phyloP scores from a whole-genome alignment of 2,113 vertebrate species.

The Dicrurus megarhynchus region DNA sequence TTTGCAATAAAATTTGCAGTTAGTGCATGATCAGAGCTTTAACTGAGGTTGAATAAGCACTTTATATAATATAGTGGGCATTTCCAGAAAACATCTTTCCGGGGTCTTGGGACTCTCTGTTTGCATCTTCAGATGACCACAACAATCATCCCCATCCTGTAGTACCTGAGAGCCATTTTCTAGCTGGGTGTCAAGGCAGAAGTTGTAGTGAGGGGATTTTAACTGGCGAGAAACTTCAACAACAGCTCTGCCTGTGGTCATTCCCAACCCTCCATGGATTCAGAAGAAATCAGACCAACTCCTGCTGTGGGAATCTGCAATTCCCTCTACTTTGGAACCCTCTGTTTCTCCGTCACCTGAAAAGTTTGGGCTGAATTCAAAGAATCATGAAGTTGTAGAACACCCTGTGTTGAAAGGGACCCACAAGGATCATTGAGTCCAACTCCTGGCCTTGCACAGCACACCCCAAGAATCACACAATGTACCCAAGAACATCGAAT shows the following conservation, averaged over 20 bases:
- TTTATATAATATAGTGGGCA: neutral
- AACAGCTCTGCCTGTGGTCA: neutral
- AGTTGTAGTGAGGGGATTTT: neutral
- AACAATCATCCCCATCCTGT: neutral
- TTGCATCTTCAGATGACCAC: neutral
- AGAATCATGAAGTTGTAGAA: neutral
- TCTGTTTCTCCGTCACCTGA: neutral
- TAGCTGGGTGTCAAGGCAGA: neutral
- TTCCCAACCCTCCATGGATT: neutral
- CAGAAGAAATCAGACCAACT: neutral
- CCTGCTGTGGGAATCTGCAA: neutral
- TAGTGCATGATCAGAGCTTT: neutral
- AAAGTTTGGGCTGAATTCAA: neutral
- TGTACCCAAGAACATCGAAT: neutral
- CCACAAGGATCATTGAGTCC: rapidly evolving
- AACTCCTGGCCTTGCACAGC: neutral
- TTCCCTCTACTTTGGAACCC: neutral
- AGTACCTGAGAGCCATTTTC: neutral
- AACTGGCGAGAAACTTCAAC: rapidly evolving
- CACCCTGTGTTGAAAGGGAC: neutral
- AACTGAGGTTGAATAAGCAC: neutral
- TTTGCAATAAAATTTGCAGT: neutral
- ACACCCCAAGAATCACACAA: neutral
- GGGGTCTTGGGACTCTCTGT: neutral
- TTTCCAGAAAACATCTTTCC: neutral